Evolutionary conservation across 2,113 vertebrate species (phyloP).

Genomic region (Ceyx margarethae): DNA sequence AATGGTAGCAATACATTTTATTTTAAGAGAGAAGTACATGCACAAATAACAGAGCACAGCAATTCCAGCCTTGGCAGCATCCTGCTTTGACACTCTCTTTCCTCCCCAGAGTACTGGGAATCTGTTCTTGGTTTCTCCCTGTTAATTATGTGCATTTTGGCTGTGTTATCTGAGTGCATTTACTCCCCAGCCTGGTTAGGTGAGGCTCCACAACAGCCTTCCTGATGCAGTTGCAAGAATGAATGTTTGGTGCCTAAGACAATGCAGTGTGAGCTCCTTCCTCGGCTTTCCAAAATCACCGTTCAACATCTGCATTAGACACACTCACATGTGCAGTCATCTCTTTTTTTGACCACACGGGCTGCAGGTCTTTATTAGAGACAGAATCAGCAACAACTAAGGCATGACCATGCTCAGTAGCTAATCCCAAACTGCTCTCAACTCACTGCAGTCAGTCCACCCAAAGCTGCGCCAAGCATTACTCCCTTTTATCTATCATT

Average conservation of each 20-base stretch:
- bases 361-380: neutral
- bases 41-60: neutral
- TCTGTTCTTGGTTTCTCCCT: neutral
- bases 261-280: neutral
- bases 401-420: neutral
- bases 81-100: neutral
- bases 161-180: neutral
- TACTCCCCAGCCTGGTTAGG: neutral
- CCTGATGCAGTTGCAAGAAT: neutral
- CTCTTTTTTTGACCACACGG: accelerated
- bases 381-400: neutral
- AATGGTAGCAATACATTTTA: accelerated
- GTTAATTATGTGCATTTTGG: neutral
- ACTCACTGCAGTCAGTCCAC: neutral
- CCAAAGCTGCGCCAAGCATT: neutral
- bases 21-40: neutral
- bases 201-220: neutral
- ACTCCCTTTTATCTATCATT: neutral
- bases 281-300: neutral
- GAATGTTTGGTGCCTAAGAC: neutral
- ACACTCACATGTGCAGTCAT: accelerated
- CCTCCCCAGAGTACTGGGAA: neutral
- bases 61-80: neutral
- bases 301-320: neutral
- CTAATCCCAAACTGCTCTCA: neutral